A percentile compares a stretch with the other conserved stretches of the same genome.
Evolutionary conservation across 2,888 invertebrate genomes (phyloP).

Genomic region (Caenorhabditis imperialis): DNA sequence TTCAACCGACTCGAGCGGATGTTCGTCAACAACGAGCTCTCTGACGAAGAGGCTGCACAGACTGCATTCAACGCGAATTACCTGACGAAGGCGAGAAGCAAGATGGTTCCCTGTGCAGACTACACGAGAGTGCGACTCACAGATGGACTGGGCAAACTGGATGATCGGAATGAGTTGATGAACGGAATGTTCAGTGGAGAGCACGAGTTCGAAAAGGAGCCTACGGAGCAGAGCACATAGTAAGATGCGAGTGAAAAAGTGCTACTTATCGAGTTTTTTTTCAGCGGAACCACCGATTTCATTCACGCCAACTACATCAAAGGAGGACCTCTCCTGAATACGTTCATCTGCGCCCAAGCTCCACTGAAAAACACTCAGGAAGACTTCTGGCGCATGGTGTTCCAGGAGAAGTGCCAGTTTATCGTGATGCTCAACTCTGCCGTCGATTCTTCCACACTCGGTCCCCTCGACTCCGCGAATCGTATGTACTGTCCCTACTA

Average conservation of each 20-base stretch:
- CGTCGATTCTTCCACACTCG: slow-evolving; percentile 62
- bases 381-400: slow-evolving; percentile 75
- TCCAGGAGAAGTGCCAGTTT: slow-evolving; percentile 62
- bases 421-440: slow-evolving; percentile 75
- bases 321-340: slow-evolving; percentile 75
- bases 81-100: slow-evolving; percentile 70
- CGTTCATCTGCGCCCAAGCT: slow-evolving; percentile 75
- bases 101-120: slow-evolving; percentile 60
- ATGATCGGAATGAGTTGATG: slow-evolving; percentile 42
- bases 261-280: too few relatives aligned
- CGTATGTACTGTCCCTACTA: slow-evolving; percentile 70
- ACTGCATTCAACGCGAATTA: slow-evolving; percentile 71
- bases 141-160: slow-evolving; percentile 50
- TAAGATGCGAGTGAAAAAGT: slow-evolving; percentile 19
- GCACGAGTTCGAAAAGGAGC: slow-evolving; percentile 35
- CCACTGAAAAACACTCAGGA: slow-evolving; percentile 70
- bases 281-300: slow-evolving; percentile 72
- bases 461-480: slow-evolving; percentile 52
- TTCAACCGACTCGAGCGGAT: slow-evolving; percentile 71
- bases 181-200: slow-evolving; percentile 43
- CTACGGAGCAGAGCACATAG: slow-evolving; percentile 23
- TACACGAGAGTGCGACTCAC: slow-evolving; percentile 56
- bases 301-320: slow-evolving; percentile 74
- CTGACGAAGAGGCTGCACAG: slow-evolving; percentile 66
- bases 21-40: slow-evolving; percentile 67